phyloP scores from a whole-genome alignment of 2,888 invertebrate species.

The Cylindroiulus punctatus region DNA sequence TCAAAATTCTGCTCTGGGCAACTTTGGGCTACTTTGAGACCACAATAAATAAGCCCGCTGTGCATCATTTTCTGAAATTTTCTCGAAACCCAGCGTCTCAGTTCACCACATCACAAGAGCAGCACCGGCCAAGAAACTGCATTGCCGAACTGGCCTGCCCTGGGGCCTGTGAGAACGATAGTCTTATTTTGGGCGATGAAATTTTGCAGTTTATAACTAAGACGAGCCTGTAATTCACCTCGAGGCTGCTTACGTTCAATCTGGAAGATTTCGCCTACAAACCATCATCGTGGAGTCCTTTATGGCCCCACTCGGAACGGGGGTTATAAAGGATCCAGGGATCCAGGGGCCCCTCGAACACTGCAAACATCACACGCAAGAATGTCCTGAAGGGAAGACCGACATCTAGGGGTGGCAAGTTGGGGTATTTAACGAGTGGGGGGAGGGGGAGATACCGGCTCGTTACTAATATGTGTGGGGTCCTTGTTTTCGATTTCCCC shows the following conservation, averaged over 20 bases:
- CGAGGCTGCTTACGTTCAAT: not conserved
- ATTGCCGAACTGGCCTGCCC: not conserved
- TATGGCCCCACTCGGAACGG: not conserved
- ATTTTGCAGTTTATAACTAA: constrained; percentile 1
- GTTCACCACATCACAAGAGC: no score
- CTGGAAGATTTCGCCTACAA: not conserved
- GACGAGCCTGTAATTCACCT: not conserved
- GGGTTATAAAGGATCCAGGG: no score
- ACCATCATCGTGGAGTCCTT: not conserved
- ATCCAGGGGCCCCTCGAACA: not conserved
- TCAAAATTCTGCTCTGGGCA: no score
- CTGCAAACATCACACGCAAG: not conserved
- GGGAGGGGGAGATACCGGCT: not conserved
- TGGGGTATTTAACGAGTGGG: not conserved
- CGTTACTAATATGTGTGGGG: not conserved
- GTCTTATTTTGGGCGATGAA: not conserved
- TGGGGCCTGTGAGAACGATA: not conserved
- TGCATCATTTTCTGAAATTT: no score
- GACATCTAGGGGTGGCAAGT: not conserved
- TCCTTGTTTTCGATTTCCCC: not conserved
- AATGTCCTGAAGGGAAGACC: not conserved
- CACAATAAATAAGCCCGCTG: no score
- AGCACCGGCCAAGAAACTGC: no score
- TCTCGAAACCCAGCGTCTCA: no score
- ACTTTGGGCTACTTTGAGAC: no score